Base-by-base conservation (phyloP, 2,888 invertebrate species). In the Julus scanicus region DNA sequence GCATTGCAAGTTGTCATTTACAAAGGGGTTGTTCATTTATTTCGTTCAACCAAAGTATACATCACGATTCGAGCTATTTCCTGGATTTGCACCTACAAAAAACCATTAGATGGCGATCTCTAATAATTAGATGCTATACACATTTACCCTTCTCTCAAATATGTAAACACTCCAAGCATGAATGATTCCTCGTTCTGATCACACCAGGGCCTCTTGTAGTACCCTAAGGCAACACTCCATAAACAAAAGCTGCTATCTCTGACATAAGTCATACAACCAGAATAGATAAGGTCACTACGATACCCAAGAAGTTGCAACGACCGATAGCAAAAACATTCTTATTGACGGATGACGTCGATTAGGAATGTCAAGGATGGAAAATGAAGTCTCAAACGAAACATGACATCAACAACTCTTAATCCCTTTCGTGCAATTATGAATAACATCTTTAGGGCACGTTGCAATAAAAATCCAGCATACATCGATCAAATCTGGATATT, bases 101-200 rank as follows among this genome's bases (percentile, higher is more conserved):
- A n/a, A 63, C 9, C 20, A 3, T 17, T 15, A 57, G 57, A 57
- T 57, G 57, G 57, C 5, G n/a, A 63, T 63, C 5, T 20, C 9
- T n/a, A 63, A 63, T 20, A 63, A 20, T 63, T 63, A 20, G 63
- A n/a, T 63, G n/a, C 15, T 6, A 63, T n/a, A 63, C n/a, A 20
- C 63, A 48, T 3, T 63, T n/a, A 63, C 57, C 20, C 63, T 63
- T 63, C 63, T 20, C 63, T 5, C 63, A 63, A 63, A 63, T 53
- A 63, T 20, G 63, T 63, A 63, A 63, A 63, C 63, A 63, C n/a
- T 57, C 4, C n/a, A 20, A 63, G n/a, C 63, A 63, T 63, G 63
- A 63, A 63, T 63, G 63, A 63, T 63, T 63, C 63, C 63, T 63
- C 5, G 63, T 63, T 4, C 20, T 20, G 63, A 15, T 63, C 63